Evolutionary conservation across 2,888 invertebrate genomes (phyloP).

Genomic region (Imbricaverruca yamaguchii): DNA sequence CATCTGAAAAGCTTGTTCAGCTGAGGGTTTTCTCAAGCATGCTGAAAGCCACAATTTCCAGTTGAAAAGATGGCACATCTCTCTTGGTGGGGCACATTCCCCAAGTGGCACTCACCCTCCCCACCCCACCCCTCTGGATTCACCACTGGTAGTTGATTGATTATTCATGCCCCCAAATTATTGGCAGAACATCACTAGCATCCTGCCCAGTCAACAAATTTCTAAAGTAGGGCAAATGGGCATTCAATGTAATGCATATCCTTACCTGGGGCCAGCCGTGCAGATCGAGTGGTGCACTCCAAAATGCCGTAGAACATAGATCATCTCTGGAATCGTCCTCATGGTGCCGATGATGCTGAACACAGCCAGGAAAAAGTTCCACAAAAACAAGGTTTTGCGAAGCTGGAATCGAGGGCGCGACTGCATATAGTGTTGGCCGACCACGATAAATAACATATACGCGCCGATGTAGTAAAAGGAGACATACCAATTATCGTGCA

Average conservation of each 20-base stretch:
- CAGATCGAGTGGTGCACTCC: slow-evolving; percentile 95
- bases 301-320: slow-evolving; percentile 77
- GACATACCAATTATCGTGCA: slow-evolving; percentile 92
- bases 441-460: slow-evolving; percentile 90
- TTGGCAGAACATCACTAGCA: too few species aligned
- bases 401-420: slow-evolving; percentile 82
- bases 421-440: slow-evolving; percentile 89
- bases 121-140: too few species aligned
- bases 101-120: neutral
- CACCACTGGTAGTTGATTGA: neutral
- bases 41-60: too few species aligned
- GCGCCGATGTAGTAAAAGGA: slow-evolving; percentile 81
- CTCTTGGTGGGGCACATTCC: neutral
- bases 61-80: too few species aligned
- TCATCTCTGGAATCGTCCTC: slow-evolving; percentile 86
- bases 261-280: slow-evolving; percentile 33
- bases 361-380: slow-evolving; percentile 85
- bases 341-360: slow-evolving; percentile 84
- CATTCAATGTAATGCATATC: neutral
- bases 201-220: neutral
- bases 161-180: neutral
- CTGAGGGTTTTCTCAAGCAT: too few species aligned
- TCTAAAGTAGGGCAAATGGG: neutral
- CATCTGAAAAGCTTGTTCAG: too few species aligned
- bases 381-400: slow-evolving; percentile 72